Evolutionary conservation across 2,113 vertebrate genomes (phyloP).

Genomic region (Drymodes brunneopygia): DNA sequence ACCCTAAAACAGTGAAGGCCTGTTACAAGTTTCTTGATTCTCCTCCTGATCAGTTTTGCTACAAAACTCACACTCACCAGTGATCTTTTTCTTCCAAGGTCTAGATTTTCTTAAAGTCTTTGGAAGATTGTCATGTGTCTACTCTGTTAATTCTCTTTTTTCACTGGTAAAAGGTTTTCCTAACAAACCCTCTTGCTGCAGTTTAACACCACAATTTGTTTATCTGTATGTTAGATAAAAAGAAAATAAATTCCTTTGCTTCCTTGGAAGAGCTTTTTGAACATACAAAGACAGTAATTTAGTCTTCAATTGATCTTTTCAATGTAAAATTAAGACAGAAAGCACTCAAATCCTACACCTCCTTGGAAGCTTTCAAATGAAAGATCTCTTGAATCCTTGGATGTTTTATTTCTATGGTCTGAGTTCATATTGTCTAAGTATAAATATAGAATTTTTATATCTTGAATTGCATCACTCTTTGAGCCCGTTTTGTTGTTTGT

Average conservation of each 20-base stretch:
- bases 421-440: not conserved
- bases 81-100: not conserved
- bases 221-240: not conserved
- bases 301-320: not conserved
- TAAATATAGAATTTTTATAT: not conserved
- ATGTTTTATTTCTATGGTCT: not conserved
- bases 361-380: not conserved
- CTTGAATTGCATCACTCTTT: not conserved
- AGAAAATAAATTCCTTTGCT: not conserved
- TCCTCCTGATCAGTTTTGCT: not conserved
- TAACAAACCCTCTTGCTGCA: not conserved
- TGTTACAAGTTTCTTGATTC: not conserved
- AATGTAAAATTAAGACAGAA: not conserved
- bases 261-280: not conserved
- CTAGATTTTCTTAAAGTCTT: not conserved
- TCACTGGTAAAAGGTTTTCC: not conserved
- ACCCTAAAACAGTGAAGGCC: not conserved
- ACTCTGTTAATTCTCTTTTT: not conserved
- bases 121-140: not conserved
- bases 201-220: not conserved
- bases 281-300: not conserved
- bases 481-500: not conserved
- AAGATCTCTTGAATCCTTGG: not conserved
- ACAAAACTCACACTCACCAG: not conserved
- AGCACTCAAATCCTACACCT: not conserved